These are phyloP conservation scores for Saturnia japonica DNA, from an alignment of 2,888 invertebrate species.

Conservation along the genomic window DNA sequence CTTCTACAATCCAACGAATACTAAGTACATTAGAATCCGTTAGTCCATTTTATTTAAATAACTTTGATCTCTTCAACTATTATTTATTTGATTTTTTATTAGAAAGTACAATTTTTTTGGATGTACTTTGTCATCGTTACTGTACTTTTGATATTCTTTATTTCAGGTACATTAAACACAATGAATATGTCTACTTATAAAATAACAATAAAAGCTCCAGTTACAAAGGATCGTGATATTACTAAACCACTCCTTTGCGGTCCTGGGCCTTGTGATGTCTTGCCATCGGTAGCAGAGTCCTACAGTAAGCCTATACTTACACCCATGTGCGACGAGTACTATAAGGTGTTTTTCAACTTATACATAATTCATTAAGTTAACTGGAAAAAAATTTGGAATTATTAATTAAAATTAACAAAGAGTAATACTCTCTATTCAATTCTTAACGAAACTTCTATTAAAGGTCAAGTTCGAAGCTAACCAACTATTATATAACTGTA, in stretches of 20 bases:
- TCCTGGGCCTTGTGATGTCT: constrained; percentile 66
- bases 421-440: too few relatives aligned
- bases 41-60: neutral
- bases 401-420: too few relatives aligned
- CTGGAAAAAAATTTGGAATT: neutral
- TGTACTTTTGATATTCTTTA: neutral
- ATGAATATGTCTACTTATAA: constrained; percentile 45
- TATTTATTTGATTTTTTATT: too few relatives aligned
- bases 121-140: neutral
- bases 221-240: constrained; percentile 55
- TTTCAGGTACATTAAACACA: constrained; percentile 8
- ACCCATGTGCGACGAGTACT: constrained; percentile 64
- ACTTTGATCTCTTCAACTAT: too few relatives aligned
- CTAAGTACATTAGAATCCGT: neutral
- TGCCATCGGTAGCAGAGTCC: constrained; percentile 65
- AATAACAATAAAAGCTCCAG: constrained; percentile 54
- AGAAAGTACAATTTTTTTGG: too few relatives aligned
- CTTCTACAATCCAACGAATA: neutral
- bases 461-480: too few relatives aligned
- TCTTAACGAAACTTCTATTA: too few relatives aligned
- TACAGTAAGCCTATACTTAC: constrained; percentile 56
- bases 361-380: neutral
- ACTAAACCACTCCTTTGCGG: constrained; percentile 63
- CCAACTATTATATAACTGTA: too few relatives aligned
- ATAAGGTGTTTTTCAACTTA: constrained; percentile 46